These are phyloP conservation scores for Diarsia mendica DNA, from an alignment of 2,888 invertebrate species.

Conservation along the genomic window DNA sequence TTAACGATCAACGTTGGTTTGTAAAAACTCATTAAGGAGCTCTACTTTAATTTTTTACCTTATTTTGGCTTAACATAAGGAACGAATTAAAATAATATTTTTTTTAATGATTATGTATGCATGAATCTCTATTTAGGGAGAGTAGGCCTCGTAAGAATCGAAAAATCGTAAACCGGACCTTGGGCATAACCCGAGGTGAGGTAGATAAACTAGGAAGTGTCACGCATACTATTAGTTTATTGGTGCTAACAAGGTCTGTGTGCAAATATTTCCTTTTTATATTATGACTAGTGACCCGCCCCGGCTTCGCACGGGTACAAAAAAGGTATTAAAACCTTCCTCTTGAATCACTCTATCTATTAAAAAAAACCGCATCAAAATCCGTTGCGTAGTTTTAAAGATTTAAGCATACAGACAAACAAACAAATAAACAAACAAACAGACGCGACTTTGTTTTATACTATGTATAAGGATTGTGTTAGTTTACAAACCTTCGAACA, in stretches of 20 bases:
- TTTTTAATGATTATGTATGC: no score
- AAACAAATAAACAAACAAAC: no score
- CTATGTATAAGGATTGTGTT: no score
- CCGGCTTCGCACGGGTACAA: no score
- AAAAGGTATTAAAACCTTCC: no score
- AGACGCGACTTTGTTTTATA: no score
- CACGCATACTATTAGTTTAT: conserved; percentile 16
- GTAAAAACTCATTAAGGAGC: not conserved
- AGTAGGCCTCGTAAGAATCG: not conserved
- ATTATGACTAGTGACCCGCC: no score
- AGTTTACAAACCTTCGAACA: conserved; percentile 44
- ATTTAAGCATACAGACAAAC: no score
- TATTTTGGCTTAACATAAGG: not conserved
- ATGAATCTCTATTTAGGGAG: not conserved
- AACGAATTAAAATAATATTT: not conserved
- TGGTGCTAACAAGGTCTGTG: conserved; percentile 41
- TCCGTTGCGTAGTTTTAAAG: no score
- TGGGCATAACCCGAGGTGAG: conserved; percentile 1
- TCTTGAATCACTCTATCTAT: no score
- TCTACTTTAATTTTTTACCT: not conserved
- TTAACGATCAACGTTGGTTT: not conserved
- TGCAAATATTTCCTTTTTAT: conserved; percentile 46
- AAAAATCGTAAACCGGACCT: not conserved
- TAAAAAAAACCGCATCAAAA: no score
- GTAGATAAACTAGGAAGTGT: conserved; percentile 29